phyloP scores from a whole-genome alignment of 2,888 invertebrate genomes.

The Hypsopygia costalis region DNA sequence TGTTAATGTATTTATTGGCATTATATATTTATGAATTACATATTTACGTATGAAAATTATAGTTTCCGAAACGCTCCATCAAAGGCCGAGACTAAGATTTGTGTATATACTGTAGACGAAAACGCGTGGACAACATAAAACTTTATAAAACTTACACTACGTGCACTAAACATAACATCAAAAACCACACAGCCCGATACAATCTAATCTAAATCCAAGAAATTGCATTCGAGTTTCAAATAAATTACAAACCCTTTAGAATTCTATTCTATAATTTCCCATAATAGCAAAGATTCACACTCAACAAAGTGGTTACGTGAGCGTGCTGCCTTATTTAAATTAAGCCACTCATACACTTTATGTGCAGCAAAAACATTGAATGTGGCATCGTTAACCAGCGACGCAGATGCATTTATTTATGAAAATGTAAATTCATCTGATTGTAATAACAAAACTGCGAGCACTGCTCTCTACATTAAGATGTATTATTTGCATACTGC shows the following conservation, averaged over 20 bases:
- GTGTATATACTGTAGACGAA: no score
- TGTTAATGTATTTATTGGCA: no score
- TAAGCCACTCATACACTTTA: constrained; percentile 52
- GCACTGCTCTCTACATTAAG: constrained; percentile 77
- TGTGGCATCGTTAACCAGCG: constrained; percentile 61
- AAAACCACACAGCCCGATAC: no score
- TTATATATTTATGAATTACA: no score
- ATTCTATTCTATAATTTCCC: constrained; percentile 1
- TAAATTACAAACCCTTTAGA: neutral
- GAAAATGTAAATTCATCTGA: constrained; percentile 79
- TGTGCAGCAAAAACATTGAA: constrained; percentile 52
- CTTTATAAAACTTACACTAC: no score
- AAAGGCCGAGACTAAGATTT: no score
- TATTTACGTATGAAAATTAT: no score
- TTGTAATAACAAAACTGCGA: constrained; percentile 79
- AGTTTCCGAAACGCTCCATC: no score
- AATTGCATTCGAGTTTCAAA: neutral
- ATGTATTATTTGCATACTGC: constrained; percentile 78
- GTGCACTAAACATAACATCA: no score
- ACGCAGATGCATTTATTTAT: constrained; percentile 77
- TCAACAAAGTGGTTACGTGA: constrained; percentile 31
- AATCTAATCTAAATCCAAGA: no score
- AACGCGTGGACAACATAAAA: no score
- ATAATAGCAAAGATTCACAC: constrained; percentile 45
- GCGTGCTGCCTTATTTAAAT: constrained; percentile 61